Evolutionary conservation across 1,140 invertebrate genomes (phyloP), one percentile per base, ranked within the genome.

Genomic region (Drosophila arawakana): DNA sequence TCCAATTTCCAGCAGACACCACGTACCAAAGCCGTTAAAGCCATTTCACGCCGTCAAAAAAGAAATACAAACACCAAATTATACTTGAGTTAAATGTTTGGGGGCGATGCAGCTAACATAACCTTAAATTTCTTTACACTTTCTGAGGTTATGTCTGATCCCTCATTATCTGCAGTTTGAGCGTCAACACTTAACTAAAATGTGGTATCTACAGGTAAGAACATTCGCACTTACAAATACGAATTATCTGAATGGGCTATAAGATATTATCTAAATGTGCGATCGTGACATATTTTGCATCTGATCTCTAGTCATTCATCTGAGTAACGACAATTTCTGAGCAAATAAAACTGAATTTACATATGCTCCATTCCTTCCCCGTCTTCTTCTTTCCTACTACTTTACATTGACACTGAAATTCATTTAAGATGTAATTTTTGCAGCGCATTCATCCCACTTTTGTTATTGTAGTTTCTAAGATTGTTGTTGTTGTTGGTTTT

Each of bases 361-460:
- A 57, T 41, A 39, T 13, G 35, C 37, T 21, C 15, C 43, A 30
- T n/a, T 6, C 6, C 10, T 7, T 9, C 18, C 18, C 1, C 30
- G 1, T 0, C 37, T 15, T 9, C 8, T 54, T n/a, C 46, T n/a
- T 5, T 1, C 6, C 44, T 41, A 9, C 18, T 30, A 52, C 52
- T 65, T 68, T 15, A 34, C 66, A 74, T 70, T 88, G 83, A 88
- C 83, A 88, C 76, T 86, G 72, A 86, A 82, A 71, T 49, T 67
- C 65, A 76, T 82, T 73, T 61, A 62, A 74, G 50, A 65, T 72
- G 21, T 76, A 78, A 70, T 70, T 69, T 58, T 41, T 50, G 41
- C 21, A 47, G 18, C 60, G 43, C 18, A 58, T 61, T 69, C 43
- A 18, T 21, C 50, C 13, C 34, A 30, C 25, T 77, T 13, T 60